Evolutionary conservation across 1,140 invertebrate species (phyloP), one percentile per base, ranked within the genome.

Genomic region (Brachionus angularis): DNA sequence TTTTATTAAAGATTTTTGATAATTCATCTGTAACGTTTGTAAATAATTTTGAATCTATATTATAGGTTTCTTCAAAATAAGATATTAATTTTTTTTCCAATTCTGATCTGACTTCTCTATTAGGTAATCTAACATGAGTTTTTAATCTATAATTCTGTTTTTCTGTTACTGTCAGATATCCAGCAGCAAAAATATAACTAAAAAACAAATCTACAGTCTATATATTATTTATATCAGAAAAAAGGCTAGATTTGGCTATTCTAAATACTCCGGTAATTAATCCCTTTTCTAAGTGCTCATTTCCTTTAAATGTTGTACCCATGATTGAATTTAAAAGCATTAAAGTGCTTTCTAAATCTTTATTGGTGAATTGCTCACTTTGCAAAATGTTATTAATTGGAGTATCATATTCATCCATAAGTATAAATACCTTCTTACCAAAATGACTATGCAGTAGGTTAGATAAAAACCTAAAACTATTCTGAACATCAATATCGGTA

Each of bases 341-440:
- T 29, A 58, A 29, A 58, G 53, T 58, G 27, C 27, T 58, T 36
- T 58, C 53, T 58, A 58, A 27, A 58, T 58, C 53, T 31, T 58
- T 16, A n/a, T 29, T 27, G 12, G 53, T 16, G 33, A 58, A 58
- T 29, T 58, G 23, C 12, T 27, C 21, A 58, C 53, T 58, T 58
- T 58, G 53, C 33, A 58, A 29, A 18, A 58, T 58, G 33, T 58
- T 58, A 58, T 58, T 58, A 58, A 58, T 58, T 21, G 53, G 53
- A 31, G 53, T 39, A 58, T 31, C 25, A 58, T 58, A 58, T 58
- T 31, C 25, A 31, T 31, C 25, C 29, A 31, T 58, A 31, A 31
- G 14, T 31, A 27, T 31, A 58, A n/a, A n/a, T n/a, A n/a, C n/a
- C n/a, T n/a, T n/a, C n/a, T n/a, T n/a, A n/a, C n/a, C n/a, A n/a